Percentiles rank a stretch among this genome's conserved stretches.
Evolutionary conservation across 2,113 vertebrate species (phyloP).

Genomic region (Gavialis gangeticus): DNA sequence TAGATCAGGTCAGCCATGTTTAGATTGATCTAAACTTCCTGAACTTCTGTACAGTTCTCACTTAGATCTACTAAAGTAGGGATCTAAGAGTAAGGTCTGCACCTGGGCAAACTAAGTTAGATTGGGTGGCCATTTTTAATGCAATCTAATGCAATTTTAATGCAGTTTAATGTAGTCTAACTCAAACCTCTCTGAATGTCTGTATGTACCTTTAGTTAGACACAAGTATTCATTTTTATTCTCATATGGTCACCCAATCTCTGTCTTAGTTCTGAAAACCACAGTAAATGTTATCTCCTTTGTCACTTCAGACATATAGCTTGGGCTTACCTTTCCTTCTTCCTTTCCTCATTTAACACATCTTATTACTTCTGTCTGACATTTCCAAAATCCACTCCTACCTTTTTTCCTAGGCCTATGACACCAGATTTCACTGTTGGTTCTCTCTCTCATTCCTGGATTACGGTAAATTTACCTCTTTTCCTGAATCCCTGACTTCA

Average conservation of each 20-base stretch:
- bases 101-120: no score
- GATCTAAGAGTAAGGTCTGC: no score
- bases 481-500: background rate
- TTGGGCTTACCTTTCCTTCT: background rate
- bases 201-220: background rate
- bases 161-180: no score
- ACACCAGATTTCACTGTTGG: background rate
- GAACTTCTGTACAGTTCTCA: no score
- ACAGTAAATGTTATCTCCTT: background rate
- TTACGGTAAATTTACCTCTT: background rate
- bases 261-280: background rate
- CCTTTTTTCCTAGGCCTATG: fast-evolving
- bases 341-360: background rate
- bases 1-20: no score
- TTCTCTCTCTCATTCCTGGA: background rate
- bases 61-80: no score
- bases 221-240: background rate
- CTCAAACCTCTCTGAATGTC: no score
- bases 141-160: no score
- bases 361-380: background rate
- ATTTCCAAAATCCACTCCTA: background rate
- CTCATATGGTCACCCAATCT: background rate
- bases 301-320: background rate
- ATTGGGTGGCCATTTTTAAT: no score
- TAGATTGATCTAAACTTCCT: no score